phyloP scores from a whole-genome alignment of 2,797 vertebrate genomes.

The Brachymystax lenok region DNA sequence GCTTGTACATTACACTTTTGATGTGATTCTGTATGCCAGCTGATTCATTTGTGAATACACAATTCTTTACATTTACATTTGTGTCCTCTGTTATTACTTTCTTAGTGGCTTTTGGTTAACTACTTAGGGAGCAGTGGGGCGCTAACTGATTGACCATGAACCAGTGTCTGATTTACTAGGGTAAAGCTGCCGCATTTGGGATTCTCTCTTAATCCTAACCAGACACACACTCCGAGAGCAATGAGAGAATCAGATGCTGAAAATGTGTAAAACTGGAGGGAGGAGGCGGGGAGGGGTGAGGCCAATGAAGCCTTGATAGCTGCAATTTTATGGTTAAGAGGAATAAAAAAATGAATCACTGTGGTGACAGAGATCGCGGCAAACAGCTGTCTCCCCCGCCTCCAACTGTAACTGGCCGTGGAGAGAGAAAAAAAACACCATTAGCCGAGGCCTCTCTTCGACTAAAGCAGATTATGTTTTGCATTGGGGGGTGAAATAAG shows the following conservation, averaged over 20 bases:
- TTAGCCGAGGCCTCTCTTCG: slow-evolving; percentile 9
- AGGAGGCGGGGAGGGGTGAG: slow-evolving; percentile 54
- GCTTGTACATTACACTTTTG: too few species aligned
- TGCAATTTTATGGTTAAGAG: slow-evolving; percentile 76
- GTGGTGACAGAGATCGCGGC: slow-evolving; percentile 61
- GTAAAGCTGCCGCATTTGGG: too few species aligned
- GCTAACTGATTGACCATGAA: too few species aligned
- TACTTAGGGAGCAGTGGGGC: too few species aligned
- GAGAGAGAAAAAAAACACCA: background rate
- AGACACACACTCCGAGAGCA: background rate
- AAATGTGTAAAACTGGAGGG: slow-evolving; percentile 66
- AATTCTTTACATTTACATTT: too few species aligned
- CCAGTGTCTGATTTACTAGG: too few species aligned
- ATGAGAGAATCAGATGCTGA: slow-evolving; percentile 57
- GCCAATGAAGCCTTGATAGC: slow-evolving; percentile 63
- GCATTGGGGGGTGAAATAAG: slow-evolving; percentile 37
- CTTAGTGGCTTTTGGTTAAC: too few species aligned
- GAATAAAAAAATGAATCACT: slow-evolving; percentile 74
- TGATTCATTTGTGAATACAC: too few species aligned
- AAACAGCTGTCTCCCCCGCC: slow-evolving; percentile 54
- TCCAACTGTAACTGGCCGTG: slow-evolving; percentile 43
- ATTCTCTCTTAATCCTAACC: too few species aligned
- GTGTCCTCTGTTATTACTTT: too few species aligned
- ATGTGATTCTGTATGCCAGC: too few species aligned
- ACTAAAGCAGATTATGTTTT: slow-evolving; percentile 13